Base-by-base conservation (phyloP, 1,140 invertebrate genomes). In the Drosophila pseudoobscura region DNA sequence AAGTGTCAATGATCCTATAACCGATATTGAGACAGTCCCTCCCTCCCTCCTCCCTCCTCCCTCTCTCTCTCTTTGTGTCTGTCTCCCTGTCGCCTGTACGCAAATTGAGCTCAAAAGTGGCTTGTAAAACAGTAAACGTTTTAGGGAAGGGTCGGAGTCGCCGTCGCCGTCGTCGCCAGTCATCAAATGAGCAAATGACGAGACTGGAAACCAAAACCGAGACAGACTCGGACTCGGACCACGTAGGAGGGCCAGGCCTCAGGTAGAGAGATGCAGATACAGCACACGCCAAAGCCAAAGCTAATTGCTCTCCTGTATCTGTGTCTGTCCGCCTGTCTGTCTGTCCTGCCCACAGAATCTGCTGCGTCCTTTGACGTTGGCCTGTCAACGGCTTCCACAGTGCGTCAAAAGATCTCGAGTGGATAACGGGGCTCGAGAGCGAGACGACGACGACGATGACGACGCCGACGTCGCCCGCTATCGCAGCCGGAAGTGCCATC, bases 1-100 rank as follows among this genome's bases (percentile, higher is more conserved):
- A 88, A 89, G 83, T 88, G 84, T 89, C 83, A 88, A 88, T 88
- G 83, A 88, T 88, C 83, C 83, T 88, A 88, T 88, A 88, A 88
- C 84, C 84, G 83, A 88, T 88, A 89, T 88, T 89, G 62, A 79
- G 75, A 73, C 66, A 65, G 7, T 7, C 26, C 15, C 22, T 13
- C 17, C 35, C 24, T 31, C 15, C 15, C 15, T 15, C 15, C 24
- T 31, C 15, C 15, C 15, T 15, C 15, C 15, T 15, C 15, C 15
- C 20, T 56, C 22, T 3, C 24, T 24, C 24, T 26, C 24, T 5
- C 4, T 26, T 26, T 26, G 15, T n/a, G 7, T 22, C 20, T 35
- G 47, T 9, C 9, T 29, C 50, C 9, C 39, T 35, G 76, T 68
- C 78, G 80, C 70, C 75, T 39, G 54, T 59, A 88, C 75, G 83